Conservation (phyloP, 53 echinoderm and acorn worm species). For the Zoroaster sp. region DNA sequence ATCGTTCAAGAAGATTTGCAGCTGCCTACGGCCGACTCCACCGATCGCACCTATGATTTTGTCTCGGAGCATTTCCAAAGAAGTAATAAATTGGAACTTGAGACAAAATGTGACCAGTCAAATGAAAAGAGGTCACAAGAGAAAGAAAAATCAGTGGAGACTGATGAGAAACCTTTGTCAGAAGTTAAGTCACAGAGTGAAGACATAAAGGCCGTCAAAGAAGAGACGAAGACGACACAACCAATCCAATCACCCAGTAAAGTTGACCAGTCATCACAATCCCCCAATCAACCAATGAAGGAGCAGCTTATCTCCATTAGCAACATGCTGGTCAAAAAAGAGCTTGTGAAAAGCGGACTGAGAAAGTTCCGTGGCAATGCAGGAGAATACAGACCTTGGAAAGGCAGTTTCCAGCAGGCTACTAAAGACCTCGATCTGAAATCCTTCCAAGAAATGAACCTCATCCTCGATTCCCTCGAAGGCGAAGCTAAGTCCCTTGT, state of each 20-base stretch:
- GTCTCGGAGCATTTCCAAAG: constrained; percentile 33
- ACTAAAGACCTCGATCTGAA: constrained; percentile 63
- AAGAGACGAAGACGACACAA: neutral
- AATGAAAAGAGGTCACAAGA: constrained; percentile 17
- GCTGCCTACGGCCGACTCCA: constrained; percentile 40
- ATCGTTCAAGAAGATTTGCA: constrained; percentile 22
- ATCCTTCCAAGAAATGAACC: constrained; percentile 62
- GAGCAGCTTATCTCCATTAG: constrained; percentile 51
- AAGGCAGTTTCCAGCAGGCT: constrained; percentile 54
- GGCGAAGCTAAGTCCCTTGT: constrained; percentile 51
- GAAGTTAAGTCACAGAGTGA: too few relatives aligned
- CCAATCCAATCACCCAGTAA: neutral
- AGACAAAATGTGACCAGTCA: neutral
- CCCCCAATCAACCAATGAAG: constrained; percentile 6
- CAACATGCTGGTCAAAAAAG: constrained; percentile 70
- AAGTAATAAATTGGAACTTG: constrained; percentile 10
- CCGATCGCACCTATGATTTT: constrained; percentile 41
- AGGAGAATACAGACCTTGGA: constrained; percentile 64
- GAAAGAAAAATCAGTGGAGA: neutral
- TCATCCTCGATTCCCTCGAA: constrained; percentile 55
- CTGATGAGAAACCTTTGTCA: too few relatives aligned
- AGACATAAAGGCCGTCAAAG: neutral
- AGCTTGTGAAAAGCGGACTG: constrained; percentile 55
- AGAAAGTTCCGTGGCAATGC: constrained; percentile 51
- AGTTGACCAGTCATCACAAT: neutral